Conservation (phyloP, 1,140 invertebrate species). For the Dolichoris vasculosae region DNA sequence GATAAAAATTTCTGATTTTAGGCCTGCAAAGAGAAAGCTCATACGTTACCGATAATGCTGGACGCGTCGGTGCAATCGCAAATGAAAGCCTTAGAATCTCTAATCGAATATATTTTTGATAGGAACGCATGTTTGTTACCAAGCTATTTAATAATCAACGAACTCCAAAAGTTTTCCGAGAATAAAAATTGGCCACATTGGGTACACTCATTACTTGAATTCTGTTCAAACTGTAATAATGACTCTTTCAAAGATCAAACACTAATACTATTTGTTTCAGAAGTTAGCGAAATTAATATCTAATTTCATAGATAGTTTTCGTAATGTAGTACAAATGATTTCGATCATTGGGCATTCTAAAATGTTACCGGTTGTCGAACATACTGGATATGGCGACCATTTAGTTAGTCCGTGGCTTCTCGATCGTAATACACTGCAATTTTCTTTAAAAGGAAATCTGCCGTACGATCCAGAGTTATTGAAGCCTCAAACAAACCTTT, state of each 20-base stretch:
- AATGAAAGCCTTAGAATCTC: conserved; percentile 70
- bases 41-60: conserved; percentile 83
- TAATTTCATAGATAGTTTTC: conserved; percentile 93
- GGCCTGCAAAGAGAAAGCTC: conserved; percentile 90
- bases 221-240: not conserved
- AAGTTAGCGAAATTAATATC: conserved; percentile 89
- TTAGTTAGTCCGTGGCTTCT: conserved; percentile 94
- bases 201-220: conserved; percentile 74
- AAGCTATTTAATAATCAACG: conserved; percentile 95
- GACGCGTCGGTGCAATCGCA: conserved; percentile 87
- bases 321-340: conserved; percentile 94
- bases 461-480: conserved; percentile 92
- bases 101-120: conserved; percentile 79
- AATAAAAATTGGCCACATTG: conserved; percentile 91
- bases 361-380: conserved; percentile 95
- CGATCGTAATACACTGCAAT: conserved; percentile 89
- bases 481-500: conserved; percentile 89
- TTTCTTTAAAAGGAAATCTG: conserved; percentile 91
- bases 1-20: conserved; percentile 66
- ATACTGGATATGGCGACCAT: conserved; percentile 91
- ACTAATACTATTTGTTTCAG: conserved; percentile 61
- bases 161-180: conserved; percentile 92
- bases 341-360: conserved; percentile 92
- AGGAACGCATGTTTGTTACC: conserved; percentile 93
- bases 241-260: not conserved